Evolutionary conservation across 2,888 invertebrate species (phyloP), one percentile per base, ranked within the genome.

Genomic region (Leptothorax acervorum): DNA sequence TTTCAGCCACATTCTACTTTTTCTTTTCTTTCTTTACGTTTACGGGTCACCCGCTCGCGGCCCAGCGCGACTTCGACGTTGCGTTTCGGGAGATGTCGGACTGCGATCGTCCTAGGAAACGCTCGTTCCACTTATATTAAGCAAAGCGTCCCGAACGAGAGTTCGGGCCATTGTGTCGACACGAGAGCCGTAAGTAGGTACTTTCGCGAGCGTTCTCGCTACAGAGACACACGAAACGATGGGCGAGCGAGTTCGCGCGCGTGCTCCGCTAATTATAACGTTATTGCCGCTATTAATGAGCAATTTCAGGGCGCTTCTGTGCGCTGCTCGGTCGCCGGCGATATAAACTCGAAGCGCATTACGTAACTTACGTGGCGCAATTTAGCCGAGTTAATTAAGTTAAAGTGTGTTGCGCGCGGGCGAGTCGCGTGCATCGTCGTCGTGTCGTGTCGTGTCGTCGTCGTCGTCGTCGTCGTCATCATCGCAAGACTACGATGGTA

Each of bases 241-340:
- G 70, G 74, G 75, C 74, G 79, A 76, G 55, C 62, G 31, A 60
- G 63, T 63, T 31, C 53, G 53, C 88, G 79, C 88, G 84, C 85
- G 88, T 84, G 86, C 86, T 84, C 76, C 76, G 62, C 70, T 88
- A 90, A 90, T 89, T 87, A 90, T 87, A 86, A 85, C 88, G 78
- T 89, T 89, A 90, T 90, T 90, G 88, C 86, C 73, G 82, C 86
- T 87, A 90, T 91, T 90, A 91, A 89, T 91, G 90, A 90, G 86
- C 90, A 90, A 90, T 90, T 91, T 86, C 86, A 84, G 78, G 65
- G 83, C 73, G 79, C 86, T 86, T 88, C 88, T 87, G 83, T 84
- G 84, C 84, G 31, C 53, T 78, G 68, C 65, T 76, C 83, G 86
- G 76, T 75, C 83, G 81, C 53, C 70, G 70, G 66, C 81, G 57